Evolutionary conservation across 2,888 invertebrate genomes (phyloP).

Genomic region (Peribatodes rhomboidaria): DNA sequence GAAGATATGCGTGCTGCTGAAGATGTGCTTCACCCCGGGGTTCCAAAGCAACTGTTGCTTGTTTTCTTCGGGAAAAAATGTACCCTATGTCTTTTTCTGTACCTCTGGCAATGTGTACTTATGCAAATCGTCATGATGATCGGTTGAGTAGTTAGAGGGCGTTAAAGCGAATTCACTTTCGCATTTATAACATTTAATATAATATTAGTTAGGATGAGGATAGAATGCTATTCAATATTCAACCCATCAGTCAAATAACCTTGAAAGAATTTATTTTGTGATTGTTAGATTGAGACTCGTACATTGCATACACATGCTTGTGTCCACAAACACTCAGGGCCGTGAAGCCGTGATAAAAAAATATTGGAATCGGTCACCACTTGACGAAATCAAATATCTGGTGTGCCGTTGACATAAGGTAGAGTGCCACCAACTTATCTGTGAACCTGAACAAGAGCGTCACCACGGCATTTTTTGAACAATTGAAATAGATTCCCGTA

Average conservation of each 20-base stretch:
- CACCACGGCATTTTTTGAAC: not conserved
- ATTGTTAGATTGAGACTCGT: conserved; percentile 10
- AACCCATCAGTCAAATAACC: conserved; percentile 9
- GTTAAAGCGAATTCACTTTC: too few relatives aligned
- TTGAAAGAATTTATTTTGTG: conserved; percentile 18
- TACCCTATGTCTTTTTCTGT: too few relatives aligned
- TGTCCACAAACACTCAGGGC: conserved; percentile 11
- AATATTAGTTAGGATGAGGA: too few relatives aligned
- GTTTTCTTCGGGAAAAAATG: too few relatives aligned
- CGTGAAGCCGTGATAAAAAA: conserved; percentile 8
- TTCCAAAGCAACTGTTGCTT: too few relatives aligned
- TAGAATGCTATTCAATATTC: too few relatives aligned
- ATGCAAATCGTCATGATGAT: too few relatives aligned
- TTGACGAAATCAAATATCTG: conserved; percentile 29
- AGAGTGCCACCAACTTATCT: conserved; percentile 10
- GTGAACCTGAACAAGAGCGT: not conserved
- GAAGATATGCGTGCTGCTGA: not conserved
- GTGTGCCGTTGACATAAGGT: conserved; percentile 31
- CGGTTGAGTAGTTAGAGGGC: too few relatives aligned
- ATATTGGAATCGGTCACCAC: conserved; percentile 24
- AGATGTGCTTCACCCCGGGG: too few relatives aligned
- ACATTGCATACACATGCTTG: not conserved
- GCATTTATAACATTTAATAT: too few relatives aligned
- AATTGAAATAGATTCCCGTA: not conserved
- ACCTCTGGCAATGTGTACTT: too few relatives aligned